These are phyloP conservation scores for Leucopternis melanops DNA, from an alignment of 2,113 vertebrate genomes.

Conservation along the genomic window DNA sequence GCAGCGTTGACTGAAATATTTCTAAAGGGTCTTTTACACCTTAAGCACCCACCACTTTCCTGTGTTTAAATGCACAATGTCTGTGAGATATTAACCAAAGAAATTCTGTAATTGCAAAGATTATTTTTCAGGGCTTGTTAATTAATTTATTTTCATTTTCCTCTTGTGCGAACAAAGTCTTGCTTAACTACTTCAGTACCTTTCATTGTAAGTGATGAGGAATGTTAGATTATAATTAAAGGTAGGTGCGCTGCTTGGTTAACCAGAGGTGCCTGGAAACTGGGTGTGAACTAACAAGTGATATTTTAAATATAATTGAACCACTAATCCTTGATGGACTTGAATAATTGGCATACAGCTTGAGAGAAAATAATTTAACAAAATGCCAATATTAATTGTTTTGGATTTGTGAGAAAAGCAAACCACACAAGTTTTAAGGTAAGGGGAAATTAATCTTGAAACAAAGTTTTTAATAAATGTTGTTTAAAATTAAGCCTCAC, in stretches of 20 bases:
- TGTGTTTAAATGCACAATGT: constrained; percentile 1
- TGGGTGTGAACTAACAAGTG: background rate
- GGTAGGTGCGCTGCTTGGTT: background rate
- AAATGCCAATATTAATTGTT: background rate
- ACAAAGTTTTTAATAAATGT: constrained; percentile 50
- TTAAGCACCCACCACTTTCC: background rate
- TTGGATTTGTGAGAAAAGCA: background rate
- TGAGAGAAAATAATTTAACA: background rate
- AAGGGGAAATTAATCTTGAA: constrained; percentile 50
- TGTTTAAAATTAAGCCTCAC: background rate
- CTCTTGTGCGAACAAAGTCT: background rate
- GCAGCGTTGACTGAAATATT: constrained; percentile 25
- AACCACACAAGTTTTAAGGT: background rate
- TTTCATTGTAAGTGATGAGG: background rate
- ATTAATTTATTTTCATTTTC: background rate
- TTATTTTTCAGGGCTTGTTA: background rate
- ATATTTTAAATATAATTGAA: background rate
- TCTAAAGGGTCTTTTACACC: constrained; percentile 27
- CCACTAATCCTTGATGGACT: background rate
- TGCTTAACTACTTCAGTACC: background rate
- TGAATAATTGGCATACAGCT: background rate
- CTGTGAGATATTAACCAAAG: background rate
- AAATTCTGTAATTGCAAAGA: background rate
- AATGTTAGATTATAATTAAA: background rate
- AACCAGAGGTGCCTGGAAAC: background rate